Percentiles rank a stretch among this genome's conserved stretches.
Evolutionary conservation across 2,888 invertebrate species (phyloP).

Genomic region (Dastarcus helophoroides): DNA sequence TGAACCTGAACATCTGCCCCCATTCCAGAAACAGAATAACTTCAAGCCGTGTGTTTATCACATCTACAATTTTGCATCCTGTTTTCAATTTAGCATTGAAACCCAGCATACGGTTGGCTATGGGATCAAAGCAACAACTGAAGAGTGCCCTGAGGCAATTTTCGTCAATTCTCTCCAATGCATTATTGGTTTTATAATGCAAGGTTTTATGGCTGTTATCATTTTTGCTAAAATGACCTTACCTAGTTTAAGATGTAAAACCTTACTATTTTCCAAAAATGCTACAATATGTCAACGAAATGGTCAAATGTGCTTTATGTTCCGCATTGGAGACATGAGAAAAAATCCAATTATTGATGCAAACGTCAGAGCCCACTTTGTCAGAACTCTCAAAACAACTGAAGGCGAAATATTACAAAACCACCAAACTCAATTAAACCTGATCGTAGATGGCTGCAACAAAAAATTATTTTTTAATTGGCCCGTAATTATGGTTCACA

Average conservation of each 20-base stretch:
- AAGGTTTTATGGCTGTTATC: slow-evolving; percentile 62
- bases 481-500: slow-evolving; percentile 84
- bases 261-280: slow-evolving; percentile 77
- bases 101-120: slow-evolving; percentile 90
- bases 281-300: slow-evolving; percentile 76
- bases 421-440: slow-evolving; percentile 62
- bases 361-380: slow-evolving; percentile 65
- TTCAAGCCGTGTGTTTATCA: slow-evolving; percentile 80
- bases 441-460: slow-evolving; percentile 54
- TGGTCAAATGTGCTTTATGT: slow-evolving; percentile 69
- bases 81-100: slow-evolving; percentile 86
- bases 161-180: slow-evolving; percentile 88
- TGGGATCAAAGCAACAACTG: slow-evolving; percentile 69
- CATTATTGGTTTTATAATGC: slow-evolving; percentile 39
- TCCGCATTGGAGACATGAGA: slow-evolving; percentile 85
- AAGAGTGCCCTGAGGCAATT: slow-evolving; percentile 83
- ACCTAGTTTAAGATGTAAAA: slow-evolving; percentile 82
- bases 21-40: slow-evolving; percentile 27
- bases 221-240: slow-evolving; percentile 89
- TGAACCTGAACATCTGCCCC: slow-evolving; percentile 45
- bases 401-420: slow-evolving; percentile 66
- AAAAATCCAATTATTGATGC: slow-evolving; percentile 86
- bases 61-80: slow-evolving; percentile 75
- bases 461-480: slow-evolving; percentile 83
- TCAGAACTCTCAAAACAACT: slow-evolving; percentile 61